Evolutionary conservation across 2,113 vertebrate genomes (phyloP).

Genomic region (Oceanodroma tethys): DNA sequence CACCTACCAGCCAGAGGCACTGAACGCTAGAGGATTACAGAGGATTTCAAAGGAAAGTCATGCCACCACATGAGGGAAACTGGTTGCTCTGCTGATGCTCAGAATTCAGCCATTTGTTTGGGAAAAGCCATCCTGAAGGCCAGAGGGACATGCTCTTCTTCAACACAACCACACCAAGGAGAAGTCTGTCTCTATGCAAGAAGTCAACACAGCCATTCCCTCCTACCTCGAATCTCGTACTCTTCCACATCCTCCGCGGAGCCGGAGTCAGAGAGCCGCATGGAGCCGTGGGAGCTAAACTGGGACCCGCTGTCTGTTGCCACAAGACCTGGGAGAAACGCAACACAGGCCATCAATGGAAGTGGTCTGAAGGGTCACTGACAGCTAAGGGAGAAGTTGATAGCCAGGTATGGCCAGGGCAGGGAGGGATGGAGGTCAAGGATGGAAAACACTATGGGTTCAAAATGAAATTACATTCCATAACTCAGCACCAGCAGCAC

Average conservation of each 20-base stretch:
- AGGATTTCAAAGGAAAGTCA: background rate
- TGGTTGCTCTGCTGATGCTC: background rate
- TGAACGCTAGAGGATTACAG: background rate
- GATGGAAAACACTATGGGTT: background rate
- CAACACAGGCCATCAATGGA: background rate
- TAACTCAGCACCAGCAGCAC: background rate
- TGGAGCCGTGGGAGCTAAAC: constrained; percentile 87
- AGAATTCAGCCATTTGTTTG: background rate
- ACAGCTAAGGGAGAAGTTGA: background rate
- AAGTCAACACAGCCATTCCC: background rate
- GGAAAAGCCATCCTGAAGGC: background rate
- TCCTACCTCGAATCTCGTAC: constrained; percentile 87
- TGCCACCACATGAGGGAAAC: background rate
- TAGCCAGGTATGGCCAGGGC: background rate
- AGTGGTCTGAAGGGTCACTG: background rate
- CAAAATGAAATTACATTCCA: background rate
- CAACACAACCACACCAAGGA: background rate
- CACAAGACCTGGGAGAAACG: constrained; percentile 72
- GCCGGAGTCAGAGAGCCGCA: constrained; percentile 84
- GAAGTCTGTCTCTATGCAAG: background rate
- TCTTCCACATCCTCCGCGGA: constrained; percentile 89
- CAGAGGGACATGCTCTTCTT: background rate
- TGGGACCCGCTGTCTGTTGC: constrained; percentile 88
- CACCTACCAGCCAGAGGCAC: background rate
- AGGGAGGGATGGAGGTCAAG: background rate